Evolutionary conservation across 2,888 invertebrate species (phyloP), one percentile per base, ranked within the genome.

Genomic region (Bombylius major): DNA sequence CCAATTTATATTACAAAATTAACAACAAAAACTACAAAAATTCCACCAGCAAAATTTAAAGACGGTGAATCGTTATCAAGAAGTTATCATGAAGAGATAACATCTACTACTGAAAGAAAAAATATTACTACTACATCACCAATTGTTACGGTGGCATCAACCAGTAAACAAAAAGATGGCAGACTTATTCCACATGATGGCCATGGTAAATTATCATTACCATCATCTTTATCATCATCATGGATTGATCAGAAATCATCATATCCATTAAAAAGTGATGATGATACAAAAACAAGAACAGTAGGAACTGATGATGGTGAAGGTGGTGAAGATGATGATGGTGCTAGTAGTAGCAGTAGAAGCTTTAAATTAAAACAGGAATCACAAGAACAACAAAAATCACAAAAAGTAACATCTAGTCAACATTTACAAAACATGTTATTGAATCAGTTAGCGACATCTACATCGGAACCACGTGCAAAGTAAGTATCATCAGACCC

Each of bases 391-490:
- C 44, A 8, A 42, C 39, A 42, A 42, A 42, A 42, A 11, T 8
- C 39, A 32, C 39, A 47, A 47, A 34, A 36, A 51, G 36, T 46
- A 31, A 34, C 49, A 14, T 55, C 55, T 59, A 57, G 57, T 59
- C 59, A 54, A 14, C 51, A 56, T 46, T 44, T 49, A 34, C 42
- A 58, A 36, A 47, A 56, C 48, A 60, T 59, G 56, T 51, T 59
- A 9, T 50, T 59, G 5, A 59, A 53, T 47, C 56, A 58, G 51
- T 56, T 60, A 52, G 58, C 60, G 45, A 59, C 60, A 54, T 50
- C 59, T 14, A 55, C 56, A 31, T 50, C 56, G 14, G 59, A 56
- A 39, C 59, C 59, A n/a, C 56, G 59, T 52, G 58, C 49, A 39
- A 59, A 59, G 60, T 60, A 53, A 59, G 50, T 44, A 34, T 47